Evolutionary conservation across 2,797 vertebrate genomes (phyloP).

Genomic region (Chelon auratus): DNA sequence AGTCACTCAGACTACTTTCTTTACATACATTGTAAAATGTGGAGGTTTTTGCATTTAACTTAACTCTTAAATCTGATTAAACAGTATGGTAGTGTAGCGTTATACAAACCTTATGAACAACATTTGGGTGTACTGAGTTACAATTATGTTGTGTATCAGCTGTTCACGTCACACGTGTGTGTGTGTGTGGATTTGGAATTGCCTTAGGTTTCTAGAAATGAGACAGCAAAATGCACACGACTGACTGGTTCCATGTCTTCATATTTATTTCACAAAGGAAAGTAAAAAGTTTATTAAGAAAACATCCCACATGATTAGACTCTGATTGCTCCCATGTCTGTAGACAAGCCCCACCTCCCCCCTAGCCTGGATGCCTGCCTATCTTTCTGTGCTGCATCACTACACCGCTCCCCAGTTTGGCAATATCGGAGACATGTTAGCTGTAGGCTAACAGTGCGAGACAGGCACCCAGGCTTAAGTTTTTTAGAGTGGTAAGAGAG

Average conservation of each 20-base stretch:
- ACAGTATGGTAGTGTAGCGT: background rate
- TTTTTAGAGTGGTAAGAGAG: slow-evolving; percentile 60
- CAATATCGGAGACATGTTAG: slow-evolving; percentile 72
- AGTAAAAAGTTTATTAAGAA: slow-evolving; percentile 83
- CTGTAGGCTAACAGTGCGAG: slow-evolving; percentile 63
- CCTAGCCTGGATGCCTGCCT: slow-evolving; percentile 71
- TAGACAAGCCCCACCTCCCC: slow-evolving; percentile 27
- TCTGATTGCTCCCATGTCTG: slow-evolving; percentile 46
- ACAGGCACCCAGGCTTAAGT: slow-evolving; percentile 70
- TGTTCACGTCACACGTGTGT: background rate
- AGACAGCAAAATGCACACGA: slow-evolving; percentile 47
- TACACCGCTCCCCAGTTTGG: slow-evolving; percentile 75
- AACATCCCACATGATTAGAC: slow-evolving; percentile 75
- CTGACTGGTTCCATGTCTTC: slow-evolving; percentile 72
- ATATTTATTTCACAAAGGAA: slow-evolving; percentile 86
- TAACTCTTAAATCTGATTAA: background rate
- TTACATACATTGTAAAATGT: background rate
- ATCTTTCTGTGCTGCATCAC: slow-evolving; percentile 65
- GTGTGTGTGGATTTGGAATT: background rate
- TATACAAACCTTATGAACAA: background rate
- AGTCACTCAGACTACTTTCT: background rate
- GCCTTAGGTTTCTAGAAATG: background rate
- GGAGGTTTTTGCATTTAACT: background rate
- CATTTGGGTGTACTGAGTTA: too few species aligned
- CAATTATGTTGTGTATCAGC: background rate